Evolutionary conservation across 92 coral and sea anemone species (phyloP).

Genomic region (Palythoa grandis): DNA sequence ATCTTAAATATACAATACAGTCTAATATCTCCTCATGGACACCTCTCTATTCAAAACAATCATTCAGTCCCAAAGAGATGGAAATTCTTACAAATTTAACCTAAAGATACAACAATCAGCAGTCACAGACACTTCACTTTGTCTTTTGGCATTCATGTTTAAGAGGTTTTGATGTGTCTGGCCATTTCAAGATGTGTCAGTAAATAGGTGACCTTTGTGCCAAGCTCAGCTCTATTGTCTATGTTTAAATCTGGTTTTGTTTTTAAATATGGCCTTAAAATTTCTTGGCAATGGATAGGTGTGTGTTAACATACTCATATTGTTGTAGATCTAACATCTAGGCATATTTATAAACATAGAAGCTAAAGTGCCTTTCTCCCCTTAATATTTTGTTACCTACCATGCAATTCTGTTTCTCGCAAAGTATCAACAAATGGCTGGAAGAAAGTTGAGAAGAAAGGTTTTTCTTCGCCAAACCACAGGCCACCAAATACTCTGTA

Average conservation of each 20-base stretch:
- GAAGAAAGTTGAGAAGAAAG: constrained; percentile 2
- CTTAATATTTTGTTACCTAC: not conserved
- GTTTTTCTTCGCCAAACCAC: not conserved
- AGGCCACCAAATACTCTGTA: constrained; percentile 7
- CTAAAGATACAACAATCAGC: not conserved
- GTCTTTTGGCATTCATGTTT: not conserved
- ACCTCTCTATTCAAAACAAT: not conserved
- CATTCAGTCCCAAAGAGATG: constrained; percentile 1
- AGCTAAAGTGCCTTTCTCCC: not conserved
- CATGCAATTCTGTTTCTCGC: not conserved
- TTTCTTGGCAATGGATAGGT: not conserved
- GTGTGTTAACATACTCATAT: not conserved
- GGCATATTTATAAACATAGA: not conserved
- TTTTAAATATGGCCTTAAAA: not conserved
- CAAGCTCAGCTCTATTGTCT: not conserved
- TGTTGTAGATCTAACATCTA: not conserved
- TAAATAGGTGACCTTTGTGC: not conserved
- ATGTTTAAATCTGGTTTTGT: not conserved
- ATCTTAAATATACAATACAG: not conserved
- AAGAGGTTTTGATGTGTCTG: constrained; percentile 4
- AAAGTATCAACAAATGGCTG: not conserved
- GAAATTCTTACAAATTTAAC: not conserved
- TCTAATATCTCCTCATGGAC: not conserved
- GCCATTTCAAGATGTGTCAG: constrained; percentile 3
- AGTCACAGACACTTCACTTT: constrained; percentile 3